phyloP scores from a whole-genome alignment of 1,140 invertebrate genomes.

The Teleogryllus occipitalis region DNA sequence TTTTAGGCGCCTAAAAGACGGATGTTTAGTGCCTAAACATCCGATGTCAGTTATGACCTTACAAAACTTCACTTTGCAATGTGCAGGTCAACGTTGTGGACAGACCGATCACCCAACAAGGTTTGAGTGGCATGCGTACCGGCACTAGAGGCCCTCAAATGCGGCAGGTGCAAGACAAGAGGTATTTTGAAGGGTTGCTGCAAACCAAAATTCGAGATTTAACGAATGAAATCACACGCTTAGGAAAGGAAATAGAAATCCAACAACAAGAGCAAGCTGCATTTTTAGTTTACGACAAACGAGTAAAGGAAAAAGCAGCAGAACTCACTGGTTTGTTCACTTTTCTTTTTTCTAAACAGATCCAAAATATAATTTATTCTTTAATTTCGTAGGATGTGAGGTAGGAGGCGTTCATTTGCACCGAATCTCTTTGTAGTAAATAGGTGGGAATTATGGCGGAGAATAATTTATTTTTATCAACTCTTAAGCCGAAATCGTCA shows the following conservation, averaged over 20 bases:
- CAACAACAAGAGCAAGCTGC: constrained; percentile 65
- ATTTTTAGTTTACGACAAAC: constrained; percentile 66
- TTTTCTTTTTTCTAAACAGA: no score
- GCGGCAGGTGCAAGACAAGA: constrained; percentile 70
- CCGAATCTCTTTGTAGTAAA: no score
- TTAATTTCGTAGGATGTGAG: no score
- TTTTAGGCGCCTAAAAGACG: no score
- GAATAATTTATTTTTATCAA: no score
- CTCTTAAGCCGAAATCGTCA: no score
- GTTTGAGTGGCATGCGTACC: constrained; percentile 64
- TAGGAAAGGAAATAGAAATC: constrained; percentile 58
- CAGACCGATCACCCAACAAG: constrained; percentile 75
- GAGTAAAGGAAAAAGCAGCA: constrained; percentile 55
- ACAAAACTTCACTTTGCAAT: not conserved
- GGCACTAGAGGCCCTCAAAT: constrained; percentile 47
- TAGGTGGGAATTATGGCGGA: no score
- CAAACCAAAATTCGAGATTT: constrained; percentile 71
- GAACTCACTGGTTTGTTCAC: constrained; percentile 51
- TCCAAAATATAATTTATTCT: no score
- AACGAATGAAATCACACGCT: constrained; percentile 54
- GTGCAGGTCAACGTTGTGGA: constrained; percentile 44
- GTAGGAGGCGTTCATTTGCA: no score
- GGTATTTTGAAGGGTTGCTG: constrained; percentile 71
- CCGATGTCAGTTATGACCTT: no score
- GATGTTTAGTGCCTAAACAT: no score